phyloP scores from a whole-genome alignment of 2,888 invertebrate species.

The Mythimna albipuncta region DNA sequence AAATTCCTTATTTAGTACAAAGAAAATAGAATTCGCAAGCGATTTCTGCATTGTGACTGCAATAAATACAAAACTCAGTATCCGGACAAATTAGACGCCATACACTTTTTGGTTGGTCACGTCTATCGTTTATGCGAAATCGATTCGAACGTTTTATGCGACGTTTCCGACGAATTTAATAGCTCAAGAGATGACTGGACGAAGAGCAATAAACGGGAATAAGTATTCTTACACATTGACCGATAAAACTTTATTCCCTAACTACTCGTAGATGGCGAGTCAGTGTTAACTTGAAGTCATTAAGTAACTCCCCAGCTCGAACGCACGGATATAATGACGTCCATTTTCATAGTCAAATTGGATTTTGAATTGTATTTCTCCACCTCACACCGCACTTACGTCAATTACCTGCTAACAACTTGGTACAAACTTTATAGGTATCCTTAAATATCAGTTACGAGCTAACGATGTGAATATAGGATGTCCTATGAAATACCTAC shows the following conservation, averaged over 20 bases:
- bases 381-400: slow-evolving; percentile 40
- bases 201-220: slow-evolving; percentile 87
- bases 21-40: neutral
- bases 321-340: slow-evolving; percentile 61
- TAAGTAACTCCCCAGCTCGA: slow-evolving; percentile 65
- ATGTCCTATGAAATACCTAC: slow-evolving; percentile 14
- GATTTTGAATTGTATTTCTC: slow-evolving; percentile 65
- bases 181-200: slow-evolving; percentile 86
- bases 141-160: slow-evolving; percentile 88
- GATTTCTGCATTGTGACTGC: slow-evolving; percentile 11
- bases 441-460: slow-evolving; percentile 49
- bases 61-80: slow-evolving; percentile 67
- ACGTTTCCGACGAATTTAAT: slow-evolving; percentile 89
- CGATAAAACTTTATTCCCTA: slow-evolving; percentile 84
- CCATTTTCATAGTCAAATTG: slow-evolving; percentile 68
- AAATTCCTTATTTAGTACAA: neutral
- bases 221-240: slow-evolving; percentile 88
- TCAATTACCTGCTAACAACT: slow-evolving; percentile 44
- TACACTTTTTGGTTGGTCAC: slow-evolving; percentile 83
- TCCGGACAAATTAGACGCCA: slow-evolving; percentile 80
- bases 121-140: slow-evolving; percentile 90
- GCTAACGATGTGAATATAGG: slow-evolving; percentile 34
- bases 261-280: slow-evolving; percentile 72
- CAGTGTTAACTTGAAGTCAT: slow-evolving; percentile 66
- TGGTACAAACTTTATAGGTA: slow-evolving; percentile 54